These are phyloP conservation scores for Microctonus hyperodae DNA, from an alignment of 2,888 invertebrate genomes.

Conservation along the genomic window DNA sequence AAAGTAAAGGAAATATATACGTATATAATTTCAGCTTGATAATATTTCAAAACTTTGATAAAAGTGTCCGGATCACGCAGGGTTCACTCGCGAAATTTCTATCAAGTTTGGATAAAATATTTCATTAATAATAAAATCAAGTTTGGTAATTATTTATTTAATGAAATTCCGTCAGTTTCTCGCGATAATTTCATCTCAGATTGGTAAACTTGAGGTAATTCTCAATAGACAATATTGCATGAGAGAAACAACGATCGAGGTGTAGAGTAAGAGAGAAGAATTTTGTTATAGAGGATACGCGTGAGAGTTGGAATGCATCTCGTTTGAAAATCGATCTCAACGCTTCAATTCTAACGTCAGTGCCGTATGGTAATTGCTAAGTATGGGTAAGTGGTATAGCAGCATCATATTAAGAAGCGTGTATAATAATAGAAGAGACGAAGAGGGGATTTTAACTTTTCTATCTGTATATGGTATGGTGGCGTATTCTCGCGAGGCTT, in stretches of 20 bases:
- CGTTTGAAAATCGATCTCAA: conserved; percentile 38
- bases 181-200: neutral
- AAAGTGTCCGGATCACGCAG: conserved; percentile 56
- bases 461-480: conserved; percentile 47
- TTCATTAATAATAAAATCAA: neutral
- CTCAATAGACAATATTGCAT: neutral
- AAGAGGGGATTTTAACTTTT: conserved; percentile 46
- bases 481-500: conserved; percentile 57
- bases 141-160: neutral
- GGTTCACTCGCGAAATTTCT: conserved; percentile 48
- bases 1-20: too few relatives aligned
- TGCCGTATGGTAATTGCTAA: conserved; percentile 44
- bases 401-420: conserved; percentile 15
- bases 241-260: neutral
- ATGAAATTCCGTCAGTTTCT: neutral
- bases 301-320: too few relatives aligned
- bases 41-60: neutral
- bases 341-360: conserved; percentile 34
- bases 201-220: neutral
- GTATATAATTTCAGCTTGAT: neutral
- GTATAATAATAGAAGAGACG: conserved; percentile 30
- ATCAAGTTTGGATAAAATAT: conserved; percentile 18
- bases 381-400: conserved; percentile 30
- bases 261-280: neutral
- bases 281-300: conserved; percentile 14